Evolutionary conservation across 2,113 vertebrate species (phyloP), one percentile per base, ranked within the genome.

Genomic region (Tringa solitaria): DNA sequence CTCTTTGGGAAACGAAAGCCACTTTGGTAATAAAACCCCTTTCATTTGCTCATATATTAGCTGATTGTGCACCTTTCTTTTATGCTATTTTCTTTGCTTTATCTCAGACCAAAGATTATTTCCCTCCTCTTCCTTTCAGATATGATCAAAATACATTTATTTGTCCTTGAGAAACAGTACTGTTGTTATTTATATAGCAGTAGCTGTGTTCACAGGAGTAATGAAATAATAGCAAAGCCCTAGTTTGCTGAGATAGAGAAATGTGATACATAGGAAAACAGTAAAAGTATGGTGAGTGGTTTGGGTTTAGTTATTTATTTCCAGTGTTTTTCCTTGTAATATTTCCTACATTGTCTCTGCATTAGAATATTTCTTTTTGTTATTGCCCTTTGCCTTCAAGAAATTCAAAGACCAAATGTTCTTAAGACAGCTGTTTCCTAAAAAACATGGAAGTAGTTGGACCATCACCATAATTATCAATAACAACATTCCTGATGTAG

Each of bases 111-210:
- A 46, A 51, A 86, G 46, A 60, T 83, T 68, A 80, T 87, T 85
- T 23, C 12, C 21, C 21, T 27, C 27, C 6, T 14, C 21, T 88
- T 92, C 13, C 1, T 64, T 77, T 80, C 59, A 78, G 73, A 75
- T 81, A 61, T 41, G 56, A 90, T 88, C 76, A 90, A 81, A 95
- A 93, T 45, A 46, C 32, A n/a, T 84, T 91, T 85, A 86, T 77
- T 81, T 88, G 46, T 89, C 85, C 56, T 88, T 92, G 83, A 90
- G 64, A 90, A 93, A 54, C 21, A 56, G 39, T 41, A 43, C 63
- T 73, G 30, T 84, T 91, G 45, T 83, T 90, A 39, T 60, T 92
- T 95, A 61, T 83, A 54, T n/a, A 90, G 37, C 54, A 76, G 60
- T 41, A 73, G 23, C 27, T 45, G 12, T 72, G 30, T 84, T 94